These are phyloP conservation scores for Sicus ferrugineus DNA, from an alignment of 2,888 invertebrate genomes.

Conservation along the genomic window DNA sequence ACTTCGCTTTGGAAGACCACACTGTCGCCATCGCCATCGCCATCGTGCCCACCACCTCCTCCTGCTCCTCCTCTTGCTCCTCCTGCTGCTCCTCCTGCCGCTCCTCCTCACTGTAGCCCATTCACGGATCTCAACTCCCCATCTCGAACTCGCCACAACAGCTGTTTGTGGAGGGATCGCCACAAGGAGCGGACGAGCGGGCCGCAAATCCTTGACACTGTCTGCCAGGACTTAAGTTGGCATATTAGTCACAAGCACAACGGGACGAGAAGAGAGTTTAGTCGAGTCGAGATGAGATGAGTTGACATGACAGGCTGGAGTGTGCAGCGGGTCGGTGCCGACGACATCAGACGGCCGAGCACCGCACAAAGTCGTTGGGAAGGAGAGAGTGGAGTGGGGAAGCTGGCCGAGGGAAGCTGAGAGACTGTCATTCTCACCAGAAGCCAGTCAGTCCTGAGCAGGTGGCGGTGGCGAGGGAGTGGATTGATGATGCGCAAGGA, in stretches of 20 bases:
- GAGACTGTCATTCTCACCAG: no score
- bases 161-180: slow-evolving; percentile 6
- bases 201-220: slow-evolving; percentile 21
- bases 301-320: slow-evolving; percentile 35
- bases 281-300: slow-evolving; percentile 17
- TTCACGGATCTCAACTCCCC: not conserved
- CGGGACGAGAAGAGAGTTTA: not conserved
- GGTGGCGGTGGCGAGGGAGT: no score
- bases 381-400: no score
- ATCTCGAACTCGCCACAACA: not conserved
- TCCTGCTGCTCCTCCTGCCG: not conserved
- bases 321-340: no score
- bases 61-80: not conserved
- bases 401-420: not conserved
- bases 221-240: slow-evolving; percentile 31
- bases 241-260: slow-evolving; percentile 29
- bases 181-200: not conserved
- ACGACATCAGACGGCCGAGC: no score
- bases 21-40: no score
- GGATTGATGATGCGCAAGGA: no score
- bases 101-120: not conserved
- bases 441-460: no score
- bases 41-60: no score
- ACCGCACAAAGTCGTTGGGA: no score
- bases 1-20: no score